A percentile compares a stretch with the other conserved stretches of the same genome.
phyloP scores from a whole-genome alignment of 1,140 invertebrate genomes.

The Lutraria rhynchaena region DNA sequence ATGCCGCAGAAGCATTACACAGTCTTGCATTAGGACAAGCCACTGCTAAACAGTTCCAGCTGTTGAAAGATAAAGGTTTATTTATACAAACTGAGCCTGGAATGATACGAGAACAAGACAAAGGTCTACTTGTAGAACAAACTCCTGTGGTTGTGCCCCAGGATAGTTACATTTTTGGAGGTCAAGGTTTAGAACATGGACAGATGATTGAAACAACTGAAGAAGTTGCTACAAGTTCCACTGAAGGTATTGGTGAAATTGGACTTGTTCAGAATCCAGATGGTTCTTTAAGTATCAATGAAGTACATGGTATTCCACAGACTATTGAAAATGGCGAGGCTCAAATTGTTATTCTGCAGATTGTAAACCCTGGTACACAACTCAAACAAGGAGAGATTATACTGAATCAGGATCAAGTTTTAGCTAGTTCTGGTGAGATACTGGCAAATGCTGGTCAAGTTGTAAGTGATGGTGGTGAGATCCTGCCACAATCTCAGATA shows the following conservation, averaged over 20 bases:
- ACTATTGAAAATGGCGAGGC: constrained; percentile 56
- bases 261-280: constrained; percentile 52
- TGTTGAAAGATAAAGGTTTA: constrained; percentile 50
- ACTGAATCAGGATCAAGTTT: not conserved
- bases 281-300: constrained; percentile 55
- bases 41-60: constrained; percentile 22
- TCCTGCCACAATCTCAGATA: not conserved
- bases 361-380: constrained; percentile 65
- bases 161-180: constrained; percentile 40
- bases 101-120: not conserved
- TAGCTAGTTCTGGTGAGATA: no score
- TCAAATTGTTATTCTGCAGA: constrained; percentile 78
- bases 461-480: not conserved
- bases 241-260: constrained; percentile 3
- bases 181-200: not conserved
- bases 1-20: constrained; percentile 73
- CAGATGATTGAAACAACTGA: not conserved
- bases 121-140: constrained; percentile 31
- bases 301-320: constrained; percentile 21
- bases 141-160: constrained; percentile 57
- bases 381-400: constrained; percentile 13
- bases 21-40: constrained; percentile 58
- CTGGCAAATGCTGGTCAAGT: no score
- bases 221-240: not conserved
- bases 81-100: not conserved